phyloP scores from a whole-genome alignment of 2,888 invertebrate genomes.

The Spilosoma lubricipeda region DNA sequence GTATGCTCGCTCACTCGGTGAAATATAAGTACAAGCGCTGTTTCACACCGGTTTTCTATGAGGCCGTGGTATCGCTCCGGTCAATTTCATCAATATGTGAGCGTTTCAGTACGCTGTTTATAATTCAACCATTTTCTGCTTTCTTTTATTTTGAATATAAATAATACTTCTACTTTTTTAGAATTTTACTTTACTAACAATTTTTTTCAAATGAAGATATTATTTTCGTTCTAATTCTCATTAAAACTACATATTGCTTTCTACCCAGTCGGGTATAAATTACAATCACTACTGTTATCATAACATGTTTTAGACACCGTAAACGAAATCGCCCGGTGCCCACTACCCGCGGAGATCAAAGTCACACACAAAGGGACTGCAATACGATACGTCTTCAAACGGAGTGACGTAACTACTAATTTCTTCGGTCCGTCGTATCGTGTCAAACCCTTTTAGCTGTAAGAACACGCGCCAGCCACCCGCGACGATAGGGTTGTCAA shows the following conservation, averaged over 20 bases:
- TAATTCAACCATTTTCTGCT: too few relatives aligned
- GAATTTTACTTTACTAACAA: too few relatives aligned
- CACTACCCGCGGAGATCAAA: slow-evolving; percentile 73
- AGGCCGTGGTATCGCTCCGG: too few relatives aligned
- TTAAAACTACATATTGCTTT: neutral
- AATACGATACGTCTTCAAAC: slow-evolving; percentile 52
- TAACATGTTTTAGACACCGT: neutral
- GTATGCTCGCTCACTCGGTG: too few relatives aligned
- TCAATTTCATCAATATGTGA: too few relatives aligned
- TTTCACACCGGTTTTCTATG: too few relatives aligned
- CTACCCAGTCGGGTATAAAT: neutral
- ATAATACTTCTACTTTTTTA: too few relatives aligned
- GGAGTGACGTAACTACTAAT: slow-evolving; percentile 61
- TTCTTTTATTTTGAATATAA: too few relatives aligned
- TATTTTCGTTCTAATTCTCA: neutral
- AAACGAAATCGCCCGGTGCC: slow-evolving; percentile 33
- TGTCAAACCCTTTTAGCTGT: slow-evolving; percentile 77
- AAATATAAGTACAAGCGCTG: too few relatives aligned
- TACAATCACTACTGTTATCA: neutral
- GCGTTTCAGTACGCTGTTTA: too few relatives aligned
- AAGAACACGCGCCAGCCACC: slow-evolving; percentile 67
- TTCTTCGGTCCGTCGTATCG: slow-evolving; percentile 74
- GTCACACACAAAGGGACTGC: slow-evolving; percentile 74
- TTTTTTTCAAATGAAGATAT: neutral
- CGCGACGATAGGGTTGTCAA: slow-evolving; percentile 61